Conservation (phyloP, 2,113 vertebrate genomes). For the Conger conger region DNA sequence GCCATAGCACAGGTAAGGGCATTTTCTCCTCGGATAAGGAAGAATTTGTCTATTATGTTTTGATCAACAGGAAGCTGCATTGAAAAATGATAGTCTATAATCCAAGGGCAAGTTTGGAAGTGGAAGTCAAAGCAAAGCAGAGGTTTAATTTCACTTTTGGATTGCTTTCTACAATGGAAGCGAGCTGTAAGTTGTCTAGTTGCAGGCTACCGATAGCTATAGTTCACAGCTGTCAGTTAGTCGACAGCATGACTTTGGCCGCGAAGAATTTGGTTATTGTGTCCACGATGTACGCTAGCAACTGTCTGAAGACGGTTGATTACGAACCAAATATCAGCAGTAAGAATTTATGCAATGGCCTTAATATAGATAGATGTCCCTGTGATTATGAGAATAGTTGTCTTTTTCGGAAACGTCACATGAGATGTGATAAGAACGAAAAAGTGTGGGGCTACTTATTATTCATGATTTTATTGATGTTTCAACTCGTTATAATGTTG, state of each 20-base stretch:
- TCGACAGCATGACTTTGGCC: slow-evolving; percentile 10
- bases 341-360: neutral
- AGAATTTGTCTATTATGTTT: slow-evolving; percentile 41
- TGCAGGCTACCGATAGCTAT: slow-evolving; percentile 9
- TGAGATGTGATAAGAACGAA: neutral
- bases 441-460: neutral
- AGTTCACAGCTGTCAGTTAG: slow-evolving; percentile 38
- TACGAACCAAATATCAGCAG: neutral
- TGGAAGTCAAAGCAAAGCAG: slow-evolving; percentile 35
- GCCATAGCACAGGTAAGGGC: slow-evolving; percentile 44
- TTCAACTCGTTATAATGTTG: neutral
- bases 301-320: neutral
- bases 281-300: neutral
- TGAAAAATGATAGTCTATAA: slow-evolving; percentile 43
- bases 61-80: slow-evolving; percentile 33
- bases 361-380: neutral
- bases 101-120: slow-evolving; percentile 44
- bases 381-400: neutral
- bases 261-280: neutral
- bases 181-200: no score
- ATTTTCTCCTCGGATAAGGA: slow-evolving; percentile 35
- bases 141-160: slow-evolving; percentile 77
- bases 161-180: slow-evolving; percentile 49
- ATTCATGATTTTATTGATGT: neutral
- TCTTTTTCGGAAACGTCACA: neutral